Evolutionary conservation across 2,888 invertebrate species (phyloP).

Genomic region (Aproaerema taeniolella): DNA sequence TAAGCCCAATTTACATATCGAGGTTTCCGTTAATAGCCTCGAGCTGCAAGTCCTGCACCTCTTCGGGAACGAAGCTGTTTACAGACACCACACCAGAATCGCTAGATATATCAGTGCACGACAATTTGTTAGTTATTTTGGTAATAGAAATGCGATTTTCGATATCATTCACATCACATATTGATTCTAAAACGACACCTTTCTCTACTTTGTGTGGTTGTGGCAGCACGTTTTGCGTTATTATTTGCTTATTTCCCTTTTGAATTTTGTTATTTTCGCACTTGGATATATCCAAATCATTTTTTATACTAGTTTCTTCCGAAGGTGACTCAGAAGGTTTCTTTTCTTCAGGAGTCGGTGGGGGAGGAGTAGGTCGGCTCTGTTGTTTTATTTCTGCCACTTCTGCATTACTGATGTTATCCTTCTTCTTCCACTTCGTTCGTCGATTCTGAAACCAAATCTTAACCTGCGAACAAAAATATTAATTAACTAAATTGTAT

Average conservation of each 20-base stretch:
- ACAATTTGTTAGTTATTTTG: slow-evolving; percentile 68
- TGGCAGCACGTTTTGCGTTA: slow-evolving; percentile 39
- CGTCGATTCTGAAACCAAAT: slow-evolving; percentile 93
- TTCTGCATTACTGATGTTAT: slow-evolving; percentile 92
- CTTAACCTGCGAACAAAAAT: slow-evolving; percentile 83
- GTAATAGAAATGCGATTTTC: slow-evolving; percentile 73
- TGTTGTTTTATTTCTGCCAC: slow-evolving; percentile 88
- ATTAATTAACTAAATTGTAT: neutral
- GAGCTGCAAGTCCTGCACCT: slow-evolving; percentile 59
- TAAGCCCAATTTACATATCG: slow-evolving; percentile 67
- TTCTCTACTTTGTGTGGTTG: slow-evolving; percentile 63
- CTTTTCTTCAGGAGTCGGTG: slow-evolving; percentile 47
- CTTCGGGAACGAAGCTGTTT: slow-evolving; percentile 63
- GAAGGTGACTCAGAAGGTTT: slow-evolving; percentile 38
- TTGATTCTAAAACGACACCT: slow-evolving; percentile 51
- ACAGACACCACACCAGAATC: slow-evolving; percentile 48
- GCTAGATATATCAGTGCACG: slow-evolving; percentile 53
- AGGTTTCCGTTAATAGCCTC: slow-evolving; percentile 56
- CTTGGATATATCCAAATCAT: slow-evolving; percentile 64
- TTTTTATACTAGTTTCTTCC: no score
- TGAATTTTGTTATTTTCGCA: slow-evolving; percentile 60
- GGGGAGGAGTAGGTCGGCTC: no score
- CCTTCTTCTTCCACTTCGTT: slow-evolving; percentile 90
- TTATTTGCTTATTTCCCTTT: slow-evolving; percentile 57
- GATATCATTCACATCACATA: slow-evolving; percentile 62